Percentiles rank a stretch among this genome's conserved stretches.
Conservation (phyloP, 1,140 invertebrate species). For the Rhyacophila brunnea region DNA sequence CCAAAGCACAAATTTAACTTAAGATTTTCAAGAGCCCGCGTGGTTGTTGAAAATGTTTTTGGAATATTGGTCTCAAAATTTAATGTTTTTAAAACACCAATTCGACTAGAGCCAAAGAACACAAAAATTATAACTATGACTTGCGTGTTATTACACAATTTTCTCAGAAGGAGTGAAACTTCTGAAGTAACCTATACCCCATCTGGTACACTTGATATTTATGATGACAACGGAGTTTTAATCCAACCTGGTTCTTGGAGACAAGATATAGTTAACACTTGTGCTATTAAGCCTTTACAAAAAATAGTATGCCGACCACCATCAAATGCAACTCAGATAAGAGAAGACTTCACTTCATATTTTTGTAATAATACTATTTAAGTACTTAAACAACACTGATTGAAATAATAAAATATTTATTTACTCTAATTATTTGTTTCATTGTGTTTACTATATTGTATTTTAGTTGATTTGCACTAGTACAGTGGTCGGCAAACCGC, state of each 20-base stretch:
- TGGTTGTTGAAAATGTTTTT: conserved; percentile 54
- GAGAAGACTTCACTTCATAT: too few species aligned
- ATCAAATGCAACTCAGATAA: too few species aligned
- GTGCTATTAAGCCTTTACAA: background rate
- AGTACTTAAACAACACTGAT: too few species aligned
- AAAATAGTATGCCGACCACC: too few species aligned
- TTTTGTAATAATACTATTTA: too few species aligned
- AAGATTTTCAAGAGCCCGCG: conserved; percentile 38
- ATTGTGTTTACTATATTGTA: too few species aligned
- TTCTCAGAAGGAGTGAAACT: conserved; percentile 27
- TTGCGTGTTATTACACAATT: conserved; percentile 41
- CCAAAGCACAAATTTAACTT: conserved; percentile 44
- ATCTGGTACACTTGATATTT: too few species aligned
- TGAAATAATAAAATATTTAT: too few species aligned
- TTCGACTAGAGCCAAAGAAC: conserved; percentile 38
- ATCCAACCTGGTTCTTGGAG: conserved; percentile 7
- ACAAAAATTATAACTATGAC: conserved; percentile 35
- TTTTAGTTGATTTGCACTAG: too few species aligned
- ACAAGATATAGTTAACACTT: background rate
- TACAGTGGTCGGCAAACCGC: too few species aligned
- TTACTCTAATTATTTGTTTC: too few species aligned
- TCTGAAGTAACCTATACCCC: background rate
- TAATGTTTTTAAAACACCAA: conserved; percentile 43
- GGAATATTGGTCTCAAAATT: conserved; percentile 47
- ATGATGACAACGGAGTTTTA: background rate